A percentile compares a stretch with the other conserved stretches of the same genome.
phyloP scores from a whole-genome alignment of 2,797 vertebrate genomes.

The Halcyon chelicuti region DNA sequence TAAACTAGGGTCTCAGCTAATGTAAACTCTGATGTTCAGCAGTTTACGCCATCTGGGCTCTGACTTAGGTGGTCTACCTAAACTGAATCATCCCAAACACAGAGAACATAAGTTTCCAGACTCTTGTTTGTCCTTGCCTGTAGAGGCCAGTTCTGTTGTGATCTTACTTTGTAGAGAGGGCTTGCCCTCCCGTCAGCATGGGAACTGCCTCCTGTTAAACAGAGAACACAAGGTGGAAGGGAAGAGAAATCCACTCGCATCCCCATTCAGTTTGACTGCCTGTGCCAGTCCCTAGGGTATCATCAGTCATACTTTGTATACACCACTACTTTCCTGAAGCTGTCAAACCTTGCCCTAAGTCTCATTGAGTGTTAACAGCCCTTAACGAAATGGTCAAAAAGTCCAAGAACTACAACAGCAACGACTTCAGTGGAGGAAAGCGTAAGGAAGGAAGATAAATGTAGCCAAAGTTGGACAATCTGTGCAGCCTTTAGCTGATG shows the following conservation, averaged over 20 bases:
- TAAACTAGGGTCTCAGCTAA: slow-evolving; percentile 1
- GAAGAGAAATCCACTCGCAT: background rate
- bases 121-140: background rate
- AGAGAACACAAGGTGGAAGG: background rate
- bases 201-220: background rate
- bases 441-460: background rate
- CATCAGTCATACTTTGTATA: background rate
- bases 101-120: background rate
- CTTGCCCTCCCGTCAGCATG: background rate
- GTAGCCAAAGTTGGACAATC: accelerated
- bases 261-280: background rate
- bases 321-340: background rate
- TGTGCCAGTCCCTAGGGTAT: background rate
- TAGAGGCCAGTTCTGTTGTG: background rate
- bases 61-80: slow-evolving; percentile 12
- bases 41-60: slow-evolving; percentile 29
- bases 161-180: background rate
- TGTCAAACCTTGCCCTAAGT: background rate
- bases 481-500: background rate
- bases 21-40: background rate
- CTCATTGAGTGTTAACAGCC: background rate
- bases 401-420: background rate
- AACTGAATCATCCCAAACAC: background rate
- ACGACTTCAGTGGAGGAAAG: background rate
- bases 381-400: background rate